A percentile compares a stretch with the other conserved stretches of the same genome.
phyloP scores from a whole-genome alignment of 2,888 invertebrate genomes.

The Acrocera orbiculus region DNA sequence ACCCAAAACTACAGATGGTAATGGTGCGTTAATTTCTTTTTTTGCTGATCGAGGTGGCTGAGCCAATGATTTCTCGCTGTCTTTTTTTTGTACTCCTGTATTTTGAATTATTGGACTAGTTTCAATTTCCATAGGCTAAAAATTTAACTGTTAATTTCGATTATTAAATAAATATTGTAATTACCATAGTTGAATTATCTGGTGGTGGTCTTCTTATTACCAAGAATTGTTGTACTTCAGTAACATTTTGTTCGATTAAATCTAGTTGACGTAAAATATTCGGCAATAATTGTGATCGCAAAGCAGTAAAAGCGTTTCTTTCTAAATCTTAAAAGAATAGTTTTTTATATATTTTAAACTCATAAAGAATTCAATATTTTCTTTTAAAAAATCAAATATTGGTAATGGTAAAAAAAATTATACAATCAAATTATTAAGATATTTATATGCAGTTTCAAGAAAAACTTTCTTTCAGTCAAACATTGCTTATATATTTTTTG shows the following conservation, averaged over 20 bases:
- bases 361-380: too few relatives aligned
- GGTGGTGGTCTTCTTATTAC: constrained; percentile 13
- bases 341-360: too few relatives aligned
- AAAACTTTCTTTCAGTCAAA: too few relatives aligned
- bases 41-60: constrained; percentile 13
- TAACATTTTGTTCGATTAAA: constrained; percentile 7
- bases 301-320: constrained; percentile 6
- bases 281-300: constrained; percentile 10
- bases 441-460: too few relatives aligned
- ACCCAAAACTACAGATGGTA: constrained; percentile 36
- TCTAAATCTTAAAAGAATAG: constrained; percentile 6
- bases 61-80: constrained; percentile 16
- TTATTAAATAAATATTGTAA: too few relatives aligned
- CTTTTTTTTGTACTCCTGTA: constrained; percentile 15
- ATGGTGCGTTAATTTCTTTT: constrained; percentile 20
- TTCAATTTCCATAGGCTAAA: constrained; percentile 35
- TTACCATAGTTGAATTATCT: constrained; percentile 6
- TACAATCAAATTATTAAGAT: too few relatives aligned
- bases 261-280: constrained; percentile 9
- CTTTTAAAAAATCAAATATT: too few relatives aligned
- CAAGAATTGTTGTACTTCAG: constrained; percentile 14
- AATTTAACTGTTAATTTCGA: not conserved
- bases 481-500: too few relatives aligned
- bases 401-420: too few relatives aligned
- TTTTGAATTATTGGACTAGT: constrained; percentile 20